phyloP scores from a whole-genome alignment of 2,797 vertebrate genomes.

The Sebastiscus tertius region DNA sequence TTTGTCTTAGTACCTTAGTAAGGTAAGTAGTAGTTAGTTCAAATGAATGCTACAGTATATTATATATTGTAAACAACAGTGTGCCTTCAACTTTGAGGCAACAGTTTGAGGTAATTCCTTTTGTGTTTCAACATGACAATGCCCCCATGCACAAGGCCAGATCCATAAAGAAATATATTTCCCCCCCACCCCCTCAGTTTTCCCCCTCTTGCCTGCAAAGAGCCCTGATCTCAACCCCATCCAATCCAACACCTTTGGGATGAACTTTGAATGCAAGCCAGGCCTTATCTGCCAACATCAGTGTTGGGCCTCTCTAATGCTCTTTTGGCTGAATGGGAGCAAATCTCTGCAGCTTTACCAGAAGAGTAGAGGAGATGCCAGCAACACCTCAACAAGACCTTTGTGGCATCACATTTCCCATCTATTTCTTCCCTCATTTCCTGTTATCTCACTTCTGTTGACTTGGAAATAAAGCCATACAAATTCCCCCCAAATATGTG shows the following conservation, averaged over 20 bases:
- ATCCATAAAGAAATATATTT: not conserved
- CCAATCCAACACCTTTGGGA: not conserved
- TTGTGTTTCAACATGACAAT: not conserved
- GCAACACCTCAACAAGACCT: not conserved
- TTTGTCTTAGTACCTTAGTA: not conserved
- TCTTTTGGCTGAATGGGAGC: not conserved
- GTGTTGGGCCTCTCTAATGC: not conserved
- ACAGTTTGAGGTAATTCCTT: not conserved
- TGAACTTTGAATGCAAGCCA: not conserved
- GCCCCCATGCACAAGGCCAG: not conserved
- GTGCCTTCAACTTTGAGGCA: not conserved
- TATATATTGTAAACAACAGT: not conserved
- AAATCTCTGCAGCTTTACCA: not conserved
- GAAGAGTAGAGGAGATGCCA: not conserved
- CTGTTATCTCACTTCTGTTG: not conserved
- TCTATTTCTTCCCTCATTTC: not conserved
- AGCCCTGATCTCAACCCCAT: not conserved
- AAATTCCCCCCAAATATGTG: not conserved
- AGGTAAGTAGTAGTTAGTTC: fast-evolving
- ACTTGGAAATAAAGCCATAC: not conserved
- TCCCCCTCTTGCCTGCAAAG: not conserved
- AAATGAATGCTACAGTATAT: not conserved
- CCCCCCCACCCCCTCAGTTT: no score
- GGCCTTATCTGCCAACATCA: not conserved
- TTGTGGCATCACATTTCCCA: not conserved